Evolutionary conservation across 2,797 vertebrate species (phyloP), one percentile per base, ranked within the genome.

Genomic region (Macropodus opercularis): DNA sequence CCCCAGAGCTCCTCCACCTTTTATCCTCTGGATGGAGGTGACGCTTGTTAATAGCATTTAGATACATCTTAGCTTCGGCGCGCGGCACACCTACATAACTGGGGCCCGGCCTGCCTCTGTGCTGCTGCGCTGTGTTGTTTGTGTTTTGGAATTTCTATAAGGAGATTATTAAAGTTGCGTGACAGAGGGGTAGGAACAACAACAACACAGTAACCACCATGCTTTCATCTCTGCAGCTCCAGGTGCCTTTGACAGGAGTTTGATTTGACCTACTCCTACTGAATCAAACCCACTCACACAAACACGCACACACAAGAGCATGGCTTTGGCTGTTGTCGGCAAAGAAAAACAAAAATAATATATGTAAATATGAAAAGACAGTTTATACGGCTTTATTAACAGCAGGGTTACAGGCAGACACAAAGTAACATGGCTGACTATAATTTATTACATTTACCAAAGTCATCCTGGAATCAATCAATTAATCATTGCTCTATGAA

Each of bases 91-190:
- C 46, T 63, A 56, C 66, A 38, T 60, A 15, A 15, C 52, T 42
- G 51, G 42, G 70, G 72, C 61, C 59, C 35, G 27, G 72, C 57
- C 67, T 26, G 64, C 50, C 39, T 63, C n/a, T 47, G 31, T 51
- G 57, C 26, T 22, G 21, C 23, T 44, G 64, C 42, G 31, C 6
- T 59, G 57, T n/a, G n/a, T n/a, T n/a, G 57, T 75, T 74, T 78
- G 49, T 72, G 70, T 79, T 78, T 58, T 71, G 57, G 70, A 70
- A 90, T 91, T 90, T 88, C 66, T 75, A 81, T 85, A 82, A 90
- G 74, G 55, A 81, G 85, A 91, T 90, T 88, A 88, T 1, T 27
- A 61, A 75, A 69, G 60, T 54, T 57, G 46, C 52, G 59, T 83
- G 74, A 85, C 67, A 75, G 76, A 66, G 53, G 69, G 72, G 77